phyloP scores from a whole-genome alignment of 2,797 vertebrate species.

The Clamator glandarius region DNA sequence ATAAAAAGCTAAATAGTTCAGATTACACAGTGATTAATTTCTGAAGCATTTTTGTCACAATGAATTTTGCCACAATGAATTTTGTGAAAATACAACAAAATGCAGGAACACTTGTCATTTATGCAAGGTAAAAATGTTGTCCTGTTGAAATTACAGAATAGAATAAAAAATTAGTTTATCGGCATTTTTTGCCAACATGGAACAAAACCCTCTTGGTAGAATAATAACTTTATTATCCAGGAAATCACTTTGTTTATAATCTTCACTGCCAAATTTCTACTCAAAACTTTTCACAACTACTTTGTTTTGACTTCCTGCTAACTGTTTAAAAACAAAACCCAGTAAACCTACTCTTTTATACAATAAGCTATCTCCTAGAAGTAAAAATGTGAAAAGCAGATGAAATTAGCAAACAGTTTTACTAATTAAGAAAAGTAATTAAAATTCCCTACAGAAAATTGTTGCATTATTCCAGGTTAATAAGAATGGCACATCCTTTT shows the following conservation, averaged over 20 bases:
- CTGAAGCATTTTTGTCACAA: not conserved
- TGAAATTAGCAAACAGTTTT: conserved; percentile 12
- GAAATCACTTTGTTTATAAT: not conserved
- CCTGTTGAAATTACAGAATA: not conserved
- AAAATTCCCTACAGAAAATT: not conserved
- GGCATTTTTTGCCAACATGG: not conserved
- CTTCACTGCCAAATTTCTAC: not conserved
- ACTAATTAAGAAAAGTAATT: conserved; percentile 23
- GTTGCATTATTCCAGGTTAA: not conserved
- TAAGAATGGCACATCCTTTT: not conserved
- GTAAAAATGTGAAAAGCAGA: not conserved
- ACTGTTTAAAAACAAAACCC: not conserved
- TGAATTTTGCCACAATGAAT: not conserved
- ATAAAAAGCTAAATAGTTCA: not conserved
- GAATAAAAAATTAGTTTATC: not conserved
- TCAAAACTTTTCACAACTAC: not conserved
- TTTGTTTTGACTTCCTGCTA: not conserved
- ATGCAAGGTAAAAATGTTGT: not conserved
- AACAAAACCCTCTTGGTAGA: not conserved
- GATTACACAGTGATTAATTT: not conserved
- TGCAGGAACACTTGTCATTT: not conserved
- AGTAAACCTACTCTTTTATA: not conserved
- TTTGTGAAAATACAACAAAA: not conserved
- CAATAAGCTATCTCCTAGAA: not conserved
- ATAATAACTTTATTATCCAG: not conserved